These are phyloP conservation scores for Hydrozoanthus tunicans DNA, from an alignment of 64 coral and sea anemone species.

Conservation along the genomic window DNA sequence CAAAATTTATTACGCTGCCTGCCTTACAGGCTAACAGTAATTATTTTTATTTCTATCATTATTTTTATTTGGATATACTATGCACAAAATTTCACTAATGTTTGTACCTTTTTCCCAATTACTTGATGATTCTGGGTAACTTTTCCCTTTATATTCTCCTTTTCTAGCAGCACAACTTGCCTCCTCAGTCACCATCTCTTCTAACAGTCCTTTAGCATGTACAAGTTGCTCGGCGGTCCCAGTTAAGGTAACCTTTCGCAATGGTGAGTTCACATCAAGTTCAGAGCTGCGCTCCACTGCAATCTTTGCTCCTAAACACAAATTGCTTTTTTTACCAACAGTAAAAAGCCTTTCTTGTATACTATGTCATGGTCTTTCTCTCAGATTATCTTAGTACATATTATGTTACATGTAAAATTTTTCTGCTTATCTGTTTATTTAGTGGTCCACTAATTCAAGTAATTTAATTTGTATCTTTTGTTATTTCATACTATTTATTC, in stretches of 20 bases:
- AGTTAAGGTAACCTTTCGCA: slow-evolving; percentile 42
- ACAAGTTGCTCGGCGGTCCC: slow-evolving; percentile 40
- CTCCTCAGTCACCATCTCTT: slow-evolving; percentile 58
- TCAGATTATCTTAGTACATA: too few species aligned
- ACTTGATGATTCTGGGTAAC: background rate
- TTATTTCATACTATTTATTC: too few species aligned
- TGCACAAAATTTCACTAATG: too few species aligned
- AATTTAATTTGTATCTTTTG: too few species aligned
- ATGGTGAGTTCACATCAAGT: slow-evolving; percentile 31
- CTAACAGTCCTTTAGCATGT: slow-evolving; percentile 53
- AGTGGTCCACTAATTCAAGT: too few species aligned
- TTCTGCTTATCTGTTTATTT: too few species aligned
- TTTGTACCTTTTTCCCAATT: slow-evolving; percentile 23
- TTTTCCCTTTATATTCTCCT: slow-evolving; percentile 6
- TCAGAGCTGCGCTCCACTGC: slow-evolving; percentile 26
- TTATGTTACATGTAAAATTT: too few species aligned
- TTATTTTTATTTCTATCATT: background rate
- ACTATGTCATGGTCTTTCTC: too few species aligned
- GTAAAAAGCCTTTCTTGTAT: too few species aligned
- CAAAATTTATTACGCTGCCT: too few species aligned
- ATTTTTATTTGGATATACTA: background rate
- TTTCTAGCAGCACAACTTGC: slow-evolving; percentile 51
- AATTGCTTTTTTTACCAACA: background rate
- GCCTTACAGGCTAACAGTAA: background rate
- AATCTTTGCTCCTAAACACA: slow-evolving; percentile 51